phyloP scores from a whole-genome alignment of 1,140 invertebrate genomes.

The Choristoneura fumiferana region DNA sequence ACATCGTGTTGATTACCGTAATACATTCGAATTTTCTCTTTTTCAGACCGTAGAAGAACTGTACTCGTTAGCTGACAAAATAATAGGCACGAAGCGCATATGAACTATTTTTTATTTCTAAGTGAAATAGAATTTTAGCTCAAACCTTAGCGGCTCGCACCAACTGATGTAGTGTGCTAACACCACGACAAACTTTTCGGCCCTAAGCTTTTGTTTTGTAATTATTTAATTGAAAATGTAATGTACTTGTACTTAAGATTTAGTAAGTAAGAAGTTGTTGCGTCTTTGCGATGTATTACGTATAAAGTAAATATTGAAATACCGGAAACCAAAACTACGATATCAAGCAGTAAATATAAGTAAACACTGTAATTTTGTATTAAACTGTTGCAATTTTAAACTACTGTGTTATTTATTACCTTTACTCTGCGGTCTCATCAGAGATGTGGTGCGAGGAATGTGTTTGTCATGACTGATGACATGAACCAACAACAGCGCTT shows the following conservation, averaged over 20 bases:
- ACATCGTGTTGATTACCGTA: too few species aligned
- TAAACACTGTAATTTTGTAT: slow-evolving; percentile 18
- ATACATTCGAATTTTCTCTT: slow-evolving; percentile 23
- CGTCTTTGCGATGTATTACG: not conserved
- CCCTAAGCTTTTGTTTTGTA: too few species aligned
- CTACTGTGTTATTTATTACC: slow-evolving; percentile 12
- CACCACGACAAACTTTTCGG: too few species aligned
- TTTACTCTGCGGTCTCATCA: too few species aligned
- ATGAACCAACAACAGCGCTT: too few species aligned
- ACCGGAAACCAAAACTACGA: not conserved
- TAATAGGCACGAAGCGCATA: slow-evolving; percentile 77
- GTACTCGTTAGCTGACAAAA: slow-evolving; percentile 81
- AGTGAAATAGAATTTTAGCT: slow-evolving; percentile 1
- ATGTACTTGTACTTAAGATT: too few species aligned
- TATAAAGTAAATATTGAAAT: not conserved
- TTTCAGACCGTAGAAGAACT: slow-evolving; percentile 83
- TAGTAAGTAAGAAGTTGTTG: too few species aligned
- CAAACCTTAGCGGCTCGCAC: too few species aligned
- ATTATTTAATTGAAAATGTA: too few species aligned
- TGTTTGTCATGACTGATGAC: too few species aligned
- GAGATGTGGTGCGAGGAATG: too few species aligned
- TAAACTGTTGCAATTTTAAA: slow-evolving; percentile 26
- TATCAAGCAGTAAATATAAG: slow-evolving; percentile 27
- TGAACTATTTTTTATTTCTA: slow-evolving; percentile 24
- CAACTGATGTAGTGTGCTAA: too few species aligned